These are phyloP conservation scores for Pangasius krempfi DNA, from an alignment of 2,797 vertebrate species.

Conservation along the genomic window DNA sequence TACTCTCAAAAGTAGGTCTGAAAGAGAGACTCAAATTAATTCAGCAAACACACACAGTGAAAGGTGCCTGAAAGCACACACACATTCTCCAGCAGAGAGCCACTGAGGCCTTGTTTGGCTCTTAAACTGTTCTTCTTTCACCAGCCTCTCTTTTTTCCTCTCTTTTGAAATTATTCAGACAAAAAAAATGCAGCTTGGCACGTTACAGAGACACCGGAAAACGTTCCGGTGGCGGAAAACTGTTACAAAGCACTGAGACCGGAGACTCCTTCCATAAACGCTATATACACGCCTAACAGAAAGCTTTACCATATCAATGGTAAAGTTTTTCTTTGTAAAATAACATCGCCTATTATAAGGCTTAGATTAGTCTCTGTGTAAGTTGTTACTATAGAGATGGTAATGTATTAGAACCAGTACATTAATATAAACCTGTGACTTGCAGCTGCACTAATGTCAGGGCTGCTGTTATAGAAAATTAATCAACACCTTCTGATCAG, in stretches of 20 bases:
- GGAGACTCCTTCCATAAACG: neutral
- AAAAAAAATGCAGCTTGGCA: neutral
- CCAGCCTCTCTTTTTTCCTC: neutral
- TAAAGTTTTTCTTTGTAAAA: neutral
- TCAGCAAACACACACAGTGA: slow-evolving; percentile 19
- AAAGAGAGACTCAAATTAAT: neutral
- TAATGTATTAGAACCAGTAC: neutral
- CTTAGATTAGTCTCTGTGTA: neutral
- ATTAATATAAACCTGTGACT: neutral
- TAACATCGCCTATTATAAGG: neutral
- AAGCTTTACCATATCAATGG: neutral
- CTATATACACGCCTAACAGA: neutral
- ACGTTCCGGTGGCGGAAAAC: neutral
- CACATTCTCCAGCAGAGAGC: neutral
- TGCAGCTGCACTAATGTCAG: neutral
- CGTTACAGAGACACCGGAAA: neutral
- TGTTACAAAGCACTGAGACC: neutral
- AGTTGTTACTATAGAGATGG: neutral
- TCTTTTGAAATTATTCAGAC: neutral
- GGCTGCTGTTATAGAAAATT: neutral
- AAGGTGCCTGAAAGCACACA: neutral
- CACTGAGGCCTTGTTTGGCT: neutral
- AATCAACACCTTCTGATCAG: neutral
- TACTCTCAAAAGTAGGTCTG: neutral
- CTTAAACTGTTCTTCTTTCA: neutral